Evolutionary conservation across 2,888 invertebrate genomes (phyloP).

Genomic region (Luffia ferchaultella): DNA sequence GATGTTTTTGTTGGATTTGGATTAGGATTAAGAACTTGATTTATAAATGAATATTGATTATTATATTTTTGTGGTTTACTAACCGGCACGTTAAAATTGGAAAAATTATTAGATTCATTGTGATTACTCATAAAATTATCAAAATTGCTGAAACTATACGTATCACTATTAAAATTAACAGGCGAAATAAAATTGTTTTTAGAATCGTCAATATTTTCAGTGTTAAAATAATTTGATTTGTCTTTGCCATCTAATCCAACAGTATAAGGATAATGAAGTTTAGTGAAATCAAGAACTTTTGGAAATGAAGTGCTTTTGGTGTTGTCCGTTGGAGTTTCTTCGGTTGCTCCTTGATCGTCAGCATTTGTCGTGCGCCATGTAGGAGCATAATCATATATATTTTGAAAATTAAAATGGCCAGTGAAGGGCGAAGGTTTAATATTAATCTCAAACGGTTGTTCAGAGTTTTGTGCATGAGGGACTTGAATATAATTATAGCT

Average conservation of each 20-base stretch:
- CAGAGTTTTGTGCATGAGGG: not conserved
- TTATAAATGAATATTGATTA: slow-evolving; percentile 1
- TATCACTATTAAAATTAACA: slow-evolving; percentile 23
- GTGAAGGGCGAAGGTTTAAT: slow-evolving; percentile 24
- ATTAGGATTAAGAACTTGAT: slow-evolving; percentile 15
- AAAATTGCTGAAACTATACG: slow-evolving; percentile 22
- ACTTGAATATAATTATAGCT: too few relatives aligned
- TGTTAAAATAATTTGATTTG: not conserved
- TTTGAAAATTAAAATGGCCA: slow-evolving; percentile 23
- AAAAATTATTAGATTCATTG: slow-evolving; percentile 1
- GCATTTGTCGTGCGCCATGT: slow-evolving; percentile 24
- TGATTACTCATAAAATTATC: not conserved
- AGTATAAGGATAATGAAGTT: slow-evolving; percentile 34
- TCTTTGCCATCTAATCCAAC: slow-evolving; percentile 29
- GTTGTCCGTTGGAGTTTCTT: slow-evolving; percentile 21
- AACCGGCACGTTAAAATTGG: not conserved
- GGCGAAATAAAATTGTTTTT: slow-evolving; percentile 16
- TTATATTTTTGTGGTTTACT: slow-evolving; percentile 1
- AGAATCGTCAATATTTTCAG: not conserved
- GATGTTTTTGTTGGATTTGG: not conserved
- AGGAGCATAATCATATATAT: slow-evolving; percentile 22
- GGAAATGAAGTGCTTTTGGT: slow-evolving; percentile 27
- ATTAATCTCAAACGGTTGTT: slow-evolving; percentile 24
- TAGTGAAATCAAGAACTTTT: slow-evolving; percentile 48
- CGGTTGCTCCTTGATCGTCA: slow-evolving; percentile 20